A percentile compares a stretch with the other conserved stretches of the same genome.
These are phyloP conservation scores for Macrosiphum euphorbiae DNA, from an alignment of 2,888 invertebrate genomes.

Conservation along the genomic window DNA sequence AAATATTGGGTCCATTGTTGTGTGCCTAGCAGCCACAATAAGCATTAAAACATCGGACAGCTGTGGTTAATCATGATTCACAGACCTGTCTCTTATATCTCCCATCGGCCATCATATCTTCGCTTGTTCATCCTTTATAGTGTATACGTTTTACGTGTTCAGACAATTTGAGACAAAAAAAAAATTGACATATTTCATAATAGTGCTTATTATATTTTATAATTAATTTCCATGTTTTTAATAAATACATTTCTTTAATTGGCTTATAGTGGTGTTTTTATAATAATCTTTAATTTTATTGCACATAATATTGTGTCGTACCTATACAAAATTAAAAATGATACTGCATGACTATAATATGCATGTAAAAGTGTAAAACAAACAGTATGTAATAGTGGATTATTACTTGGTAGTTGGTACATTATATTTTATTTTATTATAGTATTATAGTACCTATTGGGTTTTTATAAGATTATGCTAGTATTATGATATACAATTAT, in stretches of 20 bases:
- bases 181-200: constrained; percentile 48
- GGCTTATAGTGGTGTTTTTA: neutral
- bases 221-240: neutral
- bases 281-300: neutral
- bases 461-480: neutral
- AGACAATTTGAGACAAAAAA: constrained; percentile 19
- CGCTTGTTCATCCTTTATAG: constrained; percentile 32
- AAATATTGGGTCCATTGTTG: constrained; percentile 64
- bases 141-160: neutral
- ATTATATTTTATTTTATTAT: neutral
- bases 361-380: neutral
- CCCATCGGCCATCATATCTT: constrained; percentile 58
- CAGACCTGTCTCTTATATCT: constrained; percentile 60
- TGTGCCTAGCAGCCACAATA: constrained; percentile 64
- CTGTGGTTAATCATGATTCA: constrained; percentile 64
- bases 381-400: neutral
- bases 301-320: neutral
- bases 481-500: neutral
- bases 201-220: neutral
- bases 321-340: neutral
- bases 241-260: neutral
- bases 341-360: constrained; percentile 7
- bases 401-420: neutral
- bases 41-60: constrained; percentile 63
- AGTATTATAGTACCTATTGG: neutral